Percentiles rank a stretch among this genome's conserved stretches.
Evolutionary conservation across 1,140 invertebrate species (phyloP).

Genomic region (Lepidurus apus): DNA sequence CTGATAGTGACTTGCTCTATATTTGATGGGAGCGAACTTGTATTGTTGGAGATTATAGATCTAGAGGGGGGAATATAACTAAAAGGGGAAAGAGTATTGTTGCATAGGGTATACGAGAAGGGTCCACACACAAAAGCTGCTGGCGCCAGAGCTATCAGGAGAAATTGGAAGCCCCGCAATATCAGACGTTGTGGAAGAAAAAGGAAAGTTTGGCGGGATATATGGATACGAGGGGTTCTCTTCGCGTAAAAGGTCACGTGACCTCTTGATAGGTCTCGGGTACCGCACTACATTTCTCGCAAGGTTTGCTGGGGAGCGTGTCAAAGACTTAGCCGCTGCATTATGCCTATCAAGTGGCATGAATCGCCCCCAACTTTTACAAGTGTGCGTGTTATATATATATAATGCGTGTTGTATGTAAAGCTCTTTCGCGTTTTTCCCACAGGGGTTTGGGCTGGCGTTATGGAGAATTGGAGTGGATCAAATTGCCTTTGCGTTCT

Average conservation of each 20-base stretch:
- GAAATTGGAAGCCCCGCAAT: constrained; percentile 15
- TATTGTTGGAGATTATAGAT: too few relatives aligned
- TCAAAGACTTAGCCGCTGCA: constrained; percentile 9
- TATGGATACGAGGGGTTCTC: neutral
- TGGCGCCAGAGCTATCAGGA: constrained; percentile 15
- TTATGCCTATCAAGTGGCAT: constrained; percentile 21
- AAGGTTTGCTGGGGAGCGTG: neutral
- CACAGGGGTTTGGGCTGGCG: too few relatives aligned
- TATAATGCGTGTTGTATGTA: neutral
- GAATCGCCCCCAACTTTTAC: neutral
- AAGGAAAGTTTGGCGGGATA: neutral
- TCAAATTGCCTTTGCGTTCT: too few relatives aligned
- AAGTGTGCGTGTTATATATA: neutral
- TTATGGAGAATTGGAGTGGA: too few relatives aligned
- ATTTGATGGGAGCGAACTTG: too few relatives aligned
- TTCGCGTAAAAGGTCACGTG: neutral
- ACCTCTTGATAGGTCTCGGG: constrained; percentile 6
- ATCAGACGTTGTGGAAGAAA: neutral
- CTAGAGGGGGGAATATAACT: too few relatives aligned
- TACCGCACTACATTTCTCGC: neutral
- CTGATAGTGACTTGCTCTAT: neutral
- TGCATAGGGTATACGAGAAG: too few relatives aligned
- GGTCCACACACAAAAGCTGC: neutral
- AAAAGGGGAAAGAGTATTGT: neutral
- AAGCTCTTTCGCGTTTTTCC: too few relatives aligned